Evolutionary conservation across 2,113 vertebrate genomes (phyloP).

Genomic region (Corydoras maculifer): DNA sequence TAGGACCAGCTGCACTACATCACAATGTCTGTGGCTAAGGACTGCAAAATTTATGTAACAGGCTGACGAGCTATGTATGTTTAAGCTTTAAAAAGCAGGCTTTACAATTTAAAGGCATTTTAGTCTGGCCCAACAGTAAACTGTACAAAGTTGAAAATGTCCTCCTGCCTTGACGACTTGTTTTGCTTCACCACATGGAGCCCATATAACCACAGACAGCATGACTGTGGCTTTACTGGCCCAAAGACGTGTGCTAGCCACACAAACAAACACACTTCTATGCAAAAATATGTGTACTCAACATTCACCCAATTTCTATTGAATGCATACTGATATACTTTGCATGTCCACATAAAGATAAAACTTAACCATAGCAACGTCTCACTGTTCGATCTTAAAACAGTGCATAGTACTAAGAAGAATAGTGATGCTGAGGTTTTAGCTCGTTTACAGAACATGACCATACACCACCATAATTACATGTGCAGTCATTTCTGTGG

Average conservation of each 20-base stretch:
- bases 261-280: conserved; percentile 46
- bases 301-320: conserved; percentile 31
- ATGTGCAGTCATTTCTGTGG: conserved; percentile 57
- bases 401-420: conserved; percentile 45
- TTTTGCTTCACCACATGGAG: conserved; percentile 44
- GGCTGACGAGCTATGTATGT: background rate
- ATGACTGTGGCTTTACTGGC: conserved; percentile 59
- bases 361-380: background rate
- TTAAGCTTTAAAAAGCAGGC: conserved; percentile 3
- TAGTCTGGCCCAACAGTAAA: conserved; percentile 1
- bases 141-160: conserved; percentile 24
- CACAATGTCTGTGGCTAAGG: background rate
- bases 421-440: conserved; percentile 60
- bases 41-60: background rate
- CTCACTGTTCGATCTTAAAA: conserved; percentile 4
- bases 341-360: conserved; percentile 34
- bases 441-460: conserved; percentile 53
- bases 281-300: conserved; percentile 10
- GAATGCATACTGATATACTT: conserved; percentile 22
- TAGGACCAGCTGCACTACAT: background rate
- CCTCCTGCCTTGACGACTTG: conserved; percentile 25
- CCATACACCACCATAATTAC: conserved; percentile 62
- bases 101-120: conserved; percentile 29
- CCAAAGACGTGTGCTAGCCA: conserved; percentile 44
- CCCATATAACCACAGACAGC: conserved; percentile 59